Percentiles rank a stretch among this genome's conserved stretches.
These are phyloP conservation scores for Bombylius major DNA, from an alignment of 2,888 invertebrate genomes.

Conservation along the genomic window DNA sequence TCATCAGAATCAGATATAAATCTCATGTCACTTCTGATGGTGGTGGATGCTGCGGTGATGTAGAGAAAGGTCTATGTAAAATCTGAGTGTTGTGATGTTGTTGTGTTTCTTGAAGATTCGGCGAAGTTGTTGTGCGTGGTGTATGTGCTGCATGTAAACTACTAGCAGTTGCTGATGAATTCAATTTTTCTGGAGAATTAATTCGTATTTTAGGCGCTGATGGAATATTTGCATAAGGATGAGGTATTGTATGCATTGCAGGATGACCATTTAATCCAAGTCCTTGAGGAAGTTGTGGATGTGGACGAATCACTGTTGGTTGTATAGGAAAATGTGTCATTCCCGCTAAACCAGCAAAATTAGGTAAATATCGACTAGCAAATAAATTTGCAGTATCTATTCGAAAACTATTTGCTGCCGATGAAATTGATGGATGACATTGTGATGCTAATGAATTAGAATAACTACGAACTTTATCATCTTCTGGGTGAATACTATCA, in stretches of 20 bases:
- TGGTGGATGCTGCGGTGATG: conserved; percentile 32
- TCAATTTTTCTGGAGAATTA: conserved; percentile 36
- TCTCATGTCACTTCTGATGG: conserved; percentile 33
- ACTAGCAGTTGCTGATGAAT: conserved; percentile 27
- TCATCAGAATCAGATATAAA: background rate
- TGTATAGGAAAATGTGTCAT: conserved; percentile 36
- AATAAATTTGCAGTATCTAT: conserved; percentile 29
- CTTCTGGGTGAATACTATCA: conserved; percentile 33
- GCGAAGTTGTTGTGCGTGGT: conserved; percentile 2
- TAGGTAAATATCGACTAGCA: conserved; percentile 35
- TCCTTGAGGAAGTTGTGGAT: conserved; percentile 33
- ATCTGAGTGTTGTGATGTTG: conserved; percentile 25
- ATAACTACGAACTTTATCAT: conserved; percentile 33
- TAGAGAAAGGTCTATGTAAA: conserved; percentile 35
- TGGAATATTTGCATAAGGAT: conserved; percentile 23
- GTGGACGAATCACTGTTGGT: conserved; percentile 35
- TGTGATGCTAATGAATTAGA: conserved; percentile 26
- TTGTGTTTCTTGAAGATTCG: conserved; percentile 19
- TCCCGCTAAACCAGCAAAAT: conserved; percentile 34
- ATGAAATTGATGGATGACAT: conserved; percentile 14
- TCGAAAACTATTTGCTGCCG: conserved; percentile 28
- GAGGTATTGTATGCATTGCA: conserved; percentile 15
- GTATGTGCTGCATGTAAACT: conserved; percentile 14
- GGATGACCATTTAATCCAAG: conserved; percentile 26
- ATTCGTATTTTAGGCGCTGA: conserved; percentile 33